Base-by-base conservation (phyloP, 2,888 invertebrate genomes). In the Drosophila putrida region DNA sequence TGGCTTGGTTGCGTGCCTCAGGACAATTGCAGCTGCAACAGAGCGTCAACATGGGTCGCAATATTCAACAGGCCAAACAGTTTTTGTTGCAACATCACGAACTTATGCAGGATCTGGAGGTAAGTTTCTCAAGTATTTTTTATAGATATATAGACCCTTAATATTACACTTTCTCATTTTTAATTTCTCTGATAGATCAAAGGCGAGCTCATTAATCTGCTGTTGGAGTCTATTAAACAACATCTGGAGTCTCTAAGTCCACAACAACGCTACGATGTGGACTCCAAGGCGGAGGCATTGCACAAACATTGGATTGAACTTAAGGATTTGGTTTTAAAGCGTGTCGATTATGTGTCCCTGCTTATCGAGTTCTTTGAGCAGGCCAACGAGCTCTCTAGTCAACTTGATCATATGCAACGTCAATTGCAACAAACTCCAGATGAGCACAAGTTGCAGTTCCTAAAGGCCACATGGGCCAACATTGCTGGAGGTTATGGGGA, bases 21-120 rank as follows among this genome's bases (percentile, higher is more conserved):
- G 96, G 95, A 0, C 96, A 96, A 86, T 94, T 95, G 53, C 96
- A 96, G 89, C 93, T 97, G 47, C 94, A 95, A 82, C 95, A 95
- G 41, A 95, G 96, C 86, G 94, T 94, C 71, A 95, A 96, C 84
- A 95, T 97, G 95, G 97, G 97, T n/a, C 94, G 94, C 57, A 94
- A 94, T 88, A 89, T 95, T 31, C 92, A 93, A 6, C 94, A 94
- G 92, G 95, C 96, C 44, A 94, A 94, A 82, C 96, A 96, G 90
- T 97, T 96, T 91, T 93, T 96, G 71, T 94, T 95, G 83, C 93
- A 95, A 77, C 96, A 97, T 90, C 95, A 95, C 80, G 95, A 95
- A 85, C 92, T 97, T 51, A 94, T 96, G 83, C 94, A 94, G 84
- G 96, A 97, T 91, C 93, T 97, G 75, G 94, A 95, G 93, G 95